Base-by-base conservation (phyloP, 2,888 invertebrate species). In the Cryptus viduatorius region DNA sequence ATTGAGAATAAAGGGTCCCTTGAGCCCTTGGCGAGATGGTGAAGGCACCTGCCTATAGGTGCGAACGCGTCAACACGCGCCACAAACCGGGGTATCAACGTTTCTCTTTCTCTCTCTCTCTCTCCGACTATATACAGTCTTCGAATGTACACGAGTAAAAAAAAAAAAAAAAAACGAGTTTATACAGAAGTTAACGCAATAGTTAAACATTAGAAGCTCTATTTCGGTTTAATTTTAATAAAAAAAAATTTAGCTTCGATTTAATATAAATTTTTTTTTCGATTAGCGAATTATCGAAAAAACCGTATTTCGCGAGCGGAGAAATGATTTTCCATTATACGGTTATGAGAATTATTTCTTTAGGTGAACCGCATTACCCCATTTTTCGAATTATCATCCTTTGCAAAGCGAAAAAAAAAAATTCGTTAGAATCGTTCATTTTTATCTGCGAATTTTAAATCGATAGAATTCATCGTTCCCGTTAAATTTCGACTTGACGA, bases 21-120 rank as follows among this genome's bases (percentile, higher is more conserved):
- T 89, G 86, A 89, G 88, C 85, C 72, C 42, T 37, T 31, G 64
- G 19, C 46, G 64, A 61, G 16, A 48, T 37, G n/a, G 42, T 46
- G 67, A 67, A 80, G 50, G 84, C 91, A 90, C 89, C 89, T 90
- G 90, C 89, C 87, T 65, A 84, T 65, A 84, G 88, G 89, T 90
- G 89, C 86, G 86, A 89, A 90, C 87, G 88, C 65, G 72, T 72
- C 80, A 72, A 84, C 79, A 77, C 78, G 75, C 65, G 75, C 69
- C 79, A 59, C 68, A 73, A 44, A 81, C 88, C 83, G 78, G 81
- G 86, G 83, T 89, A 90, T 89, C 89, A 88, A 89, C 86, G 86
- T 90, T 88, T 90, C 88, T 88, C 72, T 81, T 59, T 75, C 8
- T 10, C 24, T 24, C 1, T 24, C 24, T 24, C 2, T 24, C 24